A percentile compares a stretch with the other conserved stretches of the same genome.
phyloP scores from a whole-genome alignment of 2,888 invertebrate genomes.

The Drosophila anomelani region DNA sequence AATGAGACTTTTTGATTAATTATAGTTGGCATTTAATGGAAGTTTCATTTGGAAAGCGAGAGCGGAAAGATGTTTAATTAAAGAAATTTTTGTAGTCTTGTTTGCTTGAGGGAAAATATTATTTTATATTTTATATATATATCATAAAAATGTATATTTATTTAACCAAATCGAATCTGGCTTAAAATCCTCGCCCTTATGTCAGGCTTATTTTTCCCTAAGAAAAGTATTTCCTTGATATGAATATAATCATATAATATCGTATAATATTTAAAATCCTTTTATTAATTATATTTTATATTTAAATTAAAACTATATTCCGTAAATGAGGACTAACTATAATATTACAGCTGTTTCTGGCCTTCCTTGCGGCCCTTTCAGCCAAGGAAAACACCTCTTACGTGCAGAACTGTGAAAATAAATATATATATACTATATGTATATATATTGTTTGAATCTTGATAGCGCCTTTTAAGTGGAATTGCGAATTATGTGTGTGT shows the following conservation, averaged over 20 bases:
- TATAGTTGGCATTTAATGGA: neutral
- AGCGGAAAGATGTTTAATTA: neutral
- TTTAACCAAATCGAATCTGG: no score
- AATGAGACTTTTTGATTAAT: neutral
- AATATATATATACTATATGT: neutral
- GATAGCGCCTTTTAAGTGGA: conserved; percentile 7
- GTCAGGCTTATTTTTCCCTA: no score
- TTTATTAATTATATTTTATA: neutral
- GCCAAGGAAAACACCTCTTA: neutral
- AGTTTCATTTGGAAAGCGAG: neutral
- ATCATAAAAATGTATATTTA: no score
- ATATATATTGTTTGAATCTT: neutral
- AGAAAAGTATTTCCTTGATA: no score
- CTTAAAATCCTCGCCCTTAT: no score
- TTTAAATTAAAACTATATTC: neutral
- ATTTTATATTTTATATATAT: neutral
- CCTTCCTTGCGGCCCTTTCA: neutral
- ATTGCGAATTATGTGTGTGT: neutral
- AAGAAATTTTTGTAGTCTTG: no score
- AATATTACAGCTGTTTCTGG: neutral
- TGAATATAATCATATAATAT: no score
- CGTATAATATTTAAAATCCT: no score
- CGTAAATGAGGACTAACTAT: neutral
- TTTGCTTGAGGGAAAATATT: no score
- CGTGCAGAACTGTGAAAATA: neutral